Base-by-base conservation (phyloP, 1,140 invertebrate genomes). In the Magallana ariakensis region DNA sequence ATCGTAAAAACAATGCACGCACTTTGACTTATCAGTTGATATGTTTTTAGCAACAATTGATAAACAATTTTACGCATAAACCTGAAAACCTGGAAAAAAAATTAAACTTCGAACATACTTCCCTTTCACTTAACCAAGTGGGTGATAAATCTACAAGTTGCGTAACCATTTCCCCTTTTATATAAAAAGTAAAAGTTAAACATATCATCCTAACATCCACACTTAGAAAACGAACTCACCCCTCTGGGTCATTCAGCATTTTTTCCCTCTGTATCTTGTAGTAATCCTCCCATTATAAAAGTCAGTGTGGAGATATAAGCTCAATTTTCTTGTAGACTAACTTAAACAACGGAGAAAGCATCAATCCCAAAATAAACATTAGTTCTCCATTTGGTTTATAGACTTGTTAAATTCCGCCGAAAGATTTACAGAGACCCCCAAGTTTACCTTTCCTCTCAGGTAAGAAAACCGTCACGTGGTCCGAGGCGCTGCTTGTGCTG, bases 401-500 rank as follows among this genome's bases (percentile, higher is more conserved):
- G 66, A 75, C 66, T 75, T 75, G 66, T 75, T 75, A 75, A 75
- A 75, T 75, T 75, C 66, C 66, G 26, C 5, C 22, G 7, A 11
- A 13, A 75, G 66, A 75, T 75, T 75, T 75, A 75, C 66, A 22
- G 66, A 75, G 22, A 75, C 66, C 66, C 19, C 13, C 22, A 75
- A 22, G 66, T 75, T 75, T 75, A 75, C 66, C 66, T 75, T 46
- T 75, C 66, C 66, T 75, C 15, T 75, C 66, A 75, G 66, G 66
- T 75, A 75, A 75, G 66, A 19, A 19, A 9, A 13, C 19, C 10
- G 62, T 75, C 66, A 75, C 66, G 66, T 75, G 66, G 66, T 13
- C 22, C 10, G 33, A 75, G 66, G 22, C 66, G 22, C 66, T 75
- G 22, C 33, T 75, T 22, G 22, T 5, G 22, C 66, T 26, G 33